Percentiles rank a stretch among this genome's conserved stretches.
Conservation (phyloP, 2,888 invertebrate species). For the Hirtodrosophila confusa region DNA sequence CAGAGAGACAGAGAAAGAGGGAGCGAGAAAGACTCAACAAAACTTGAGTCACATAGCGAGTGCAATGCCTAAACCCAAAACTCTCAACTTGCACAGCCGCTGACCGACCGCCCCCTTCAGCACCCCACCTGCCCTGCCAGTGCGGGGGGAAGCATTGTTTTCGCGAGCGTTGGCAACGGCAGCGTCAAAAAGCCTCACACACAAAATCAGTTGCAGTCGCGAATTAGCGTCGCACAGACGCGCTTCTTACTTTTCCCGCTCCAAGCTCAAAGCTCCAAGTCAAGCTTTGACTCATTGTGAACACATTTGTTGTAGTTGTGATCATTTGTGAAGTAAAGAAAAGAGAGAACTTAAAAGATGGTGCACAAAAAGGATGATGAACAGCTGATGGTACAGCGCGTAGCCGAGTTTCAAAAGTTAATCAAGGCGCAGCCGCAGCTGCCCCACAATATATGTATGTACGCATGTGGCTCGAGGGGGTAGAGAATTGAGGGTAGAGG, state of each 20-base stretch:
- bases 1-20: neutral
- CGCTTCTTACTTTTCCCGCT: slow-evolving; percentile 38
- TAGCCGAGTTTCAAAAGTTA: slow-evolving; percentile 85
- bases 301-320: slow-evolving; percentile 10
- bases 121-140: neutral
- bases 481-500: neutral
- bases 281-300: neutral
- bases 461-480: neutral
- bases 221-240: slow-evolving; percentile 74
- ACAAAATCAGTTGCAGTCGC: slow-evolving; percentile 76
- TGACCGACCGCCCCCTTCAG: neutral
- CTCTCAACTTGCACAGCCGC: neutral
- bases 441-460: slow-evolving; percentile 88
- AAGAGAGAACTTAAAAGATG: slow-evolving; percentile 26
- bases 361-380: slow-evolving; percentile 62
- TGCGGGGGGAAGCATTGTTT: slow-evolving; percentile 7
- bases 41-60: slow-evolving; percentile 33
- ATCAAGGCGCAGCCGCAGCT: slow-evolving; percentile 87
- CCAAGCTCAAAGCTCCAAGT: neutral
- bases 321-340: neutral
- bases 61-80: slow-evolving; percentile 41
- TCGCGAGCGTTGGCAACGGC: slow-evolving; percentile 41
- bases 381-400: slow-evolving; percentile 59
- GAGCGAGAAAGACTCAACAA: slow-evolving; percentile 5
- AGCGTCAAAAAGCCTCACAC: slow-evolving; percentile 55